Evolutionary conservation across 2,113 vertebrate species (phyloP).

Genomic region (Halcyon malimbica): DNA sequence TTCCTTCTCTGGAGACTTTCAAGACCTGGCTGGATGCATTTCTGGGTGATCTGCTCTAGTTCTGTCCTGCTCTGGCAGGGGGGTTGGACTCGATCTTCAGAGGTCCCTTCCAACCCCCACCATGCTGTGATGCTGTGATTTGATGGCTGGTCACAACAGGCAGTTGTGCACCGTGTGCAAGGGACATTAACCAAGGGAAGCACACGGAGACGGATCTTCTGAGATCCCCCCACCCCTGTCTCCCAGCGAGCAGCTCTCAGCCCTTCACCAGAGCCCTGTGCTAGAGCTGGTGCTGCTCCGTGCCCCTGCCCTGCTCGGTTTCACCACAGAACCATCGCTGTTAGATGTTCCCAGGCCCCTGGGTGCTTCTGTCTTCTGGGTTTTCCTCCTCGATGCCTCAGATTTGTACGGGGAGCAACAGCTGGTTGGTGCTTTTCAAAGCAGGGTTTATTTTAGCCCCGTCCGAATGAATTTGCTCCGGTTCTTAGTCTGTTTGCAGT

Average conservation of each 20-base stretch:
- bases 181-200: neutral
- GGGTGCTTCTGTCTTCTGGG: neutral
- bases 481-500: neutral
- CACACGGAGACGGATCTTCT: fast-evolving
- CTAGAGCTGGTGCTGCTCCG: fast-evolving
- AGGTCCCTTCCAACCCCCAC: too few species aligned
- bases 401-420: neutral
- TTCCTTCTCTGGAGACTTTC: too few species aligned
- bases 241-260: neutral
- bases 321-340: neutral
- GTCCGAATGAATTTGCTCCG: neutral
- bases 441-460: neutral
- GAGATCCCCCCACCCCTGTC: neutral
- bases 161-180: neutral
- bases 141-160: neutral
- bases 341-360: neutral
- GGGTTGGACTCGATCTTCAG: too few species aligned
- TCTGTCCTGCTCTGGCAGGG: too few species aligned
- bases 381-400: neutral
- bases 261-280: neutral
- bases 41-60: too few species aligned
- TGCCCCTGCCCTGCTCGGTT: neutral
- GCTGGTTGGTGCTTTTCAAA: neutral
- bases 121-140: neutral
- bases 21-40: too few species aligned